Percentiles rank a stretch among this genome's conserved stretches.
These are phyloP conservation scores for Arothron firmamentum DNA, from an alignment of 2,113 vertebrate genomes.

Conservation along the genomic window DNA sequence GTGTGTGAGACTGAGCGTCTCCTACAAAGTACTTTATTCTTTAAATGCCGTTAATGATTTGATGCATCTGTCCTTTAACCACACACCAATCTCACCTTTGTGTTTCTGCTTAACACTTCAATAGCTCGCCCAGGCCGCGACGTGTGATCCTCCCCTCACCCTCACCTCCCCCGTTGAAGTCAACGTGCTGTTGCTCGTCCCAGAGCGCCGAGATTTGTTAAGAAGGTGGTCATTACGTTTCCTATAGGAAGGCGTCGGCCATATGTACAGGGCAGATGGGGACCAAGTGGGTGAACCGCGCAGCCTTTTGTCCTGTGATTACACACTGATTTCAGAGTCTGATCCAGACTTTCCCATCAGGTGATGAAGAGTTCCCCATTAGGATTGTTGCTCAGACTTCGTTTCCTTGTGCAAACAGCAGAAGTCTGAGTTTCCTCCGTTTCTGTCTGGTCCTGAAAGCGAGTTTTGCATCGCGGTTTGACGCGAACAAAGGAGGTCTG, in stretches of 20 bases:
- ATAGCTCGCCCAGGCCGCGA: slow-evolving; percentile 25
- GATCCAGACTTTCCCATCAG: no score
- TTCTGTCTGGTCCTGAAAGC: not conserved
- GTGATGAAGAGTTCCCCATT: not conserved
- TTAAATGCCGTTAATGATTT: no score
- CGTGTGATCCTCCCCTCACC: slow-evolving; percentile 10
- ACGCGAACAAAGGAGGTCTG: slow-evolving; percentile 41
- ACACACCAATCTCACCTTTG: slow-evolving; percentile 35
- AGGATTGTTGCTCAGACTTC: no score
- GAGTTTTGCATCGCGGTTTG: slow-evolving; percentile 64
- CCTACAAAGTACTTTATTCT: not conserved
- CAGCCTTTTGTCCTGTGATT: not conserved
- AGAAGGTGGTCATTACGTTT: slow-evolving; percentile 65
- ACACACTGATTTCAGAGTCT: not conserved
- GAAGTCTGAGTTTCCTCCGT: slow-evolving; percentile 8
- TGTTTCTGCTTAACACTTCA: slow-evolving; percentile 52
- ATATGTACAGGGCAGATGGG: slow-evolving; percentile 67
- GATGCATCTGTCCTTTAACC: slow-evolving; percentile 13
- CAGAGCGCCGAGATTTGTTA: slow-evolving; percentile 51
- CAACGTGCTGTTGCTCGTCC: slow-evolving; percentile 44
- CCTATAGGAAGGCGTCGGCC: slow-evolving; percentile 54
- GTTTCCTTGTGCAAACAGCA: not conserved
- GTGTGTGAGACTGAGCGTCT: not conserved
- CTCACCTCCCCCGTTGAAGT: slow-evolving; percentile 31
- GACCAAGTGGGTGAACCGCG: slow-evolving; percentile 8